Evolutionary conservation across 2,113 vertebrate species (phyloP).

Genomic region (Oryzias melastigma): DNA sequence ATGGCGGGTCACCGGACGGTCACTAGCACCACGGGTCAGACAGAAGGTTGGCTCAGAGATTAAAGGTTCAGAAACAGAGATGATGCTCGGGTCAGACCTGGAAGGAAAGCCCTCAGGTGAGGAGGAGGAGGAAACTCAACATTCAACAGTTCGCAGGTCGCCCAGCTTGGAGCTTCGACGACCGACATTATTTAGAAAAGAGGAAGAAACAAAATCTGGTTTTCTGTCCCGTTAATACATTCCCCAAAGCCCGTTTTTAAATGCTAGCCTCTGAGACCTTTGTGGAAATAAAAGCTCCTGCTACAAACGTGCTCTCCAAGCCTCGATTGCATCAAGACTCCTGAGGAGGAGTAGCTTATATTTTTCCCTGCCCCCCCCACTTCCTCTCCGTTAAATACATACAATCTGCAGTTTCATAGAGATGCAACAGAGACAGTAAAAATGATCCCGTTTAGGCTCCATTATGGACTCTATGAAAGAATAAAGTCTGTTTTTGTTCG

Average conservation of each 20-base stretch:
- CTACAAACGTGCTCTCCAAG: slow-evolving; percentile 75
- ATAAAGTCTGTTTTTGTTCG: slow-evolving; percentile 81
- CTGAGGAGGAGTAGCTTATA: slow-evolving; percentile 80
- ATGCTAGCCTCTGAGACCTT: slow-evolving; percentile 81
- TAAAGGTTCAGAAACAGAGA: slow-evolving; percentile 33
- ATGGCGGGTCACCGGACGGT: slow-evolving; percentile 90
- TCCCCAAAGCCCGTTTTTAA: slow-evolving; percentile 60
- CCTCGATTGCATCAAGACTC: slow-evolving; percentile 93
- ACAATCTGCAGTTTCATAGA: slow-evolving; percentile 87
- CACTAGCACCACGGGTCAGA: slow-evolving; percentile 94
- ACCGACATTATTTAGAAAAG: slow-evolving; percentile 77
- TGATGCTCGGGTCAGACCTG: slow-evolving; percentile 72
- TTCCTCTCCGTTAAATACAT: slow-evolving; percentile 87
- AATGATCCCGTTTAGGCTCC: slow-evolving; percentile 77
- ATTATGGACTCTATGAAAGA: slow-evolving; percentile 86
- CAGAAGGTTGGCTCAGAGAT: slow-evolving; percentile 63
- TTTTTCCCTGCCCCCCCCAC: slow-evolving; percentile 79
- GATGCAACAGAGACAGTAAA: slow-evolving; percentile 84
- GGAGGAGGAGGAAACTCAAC: slow-evolving; percentile 67
- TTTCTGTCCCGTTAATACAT: slow-evolving; percentile 87
- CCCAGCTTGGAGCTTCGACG: slow-evolving; percentile 15
- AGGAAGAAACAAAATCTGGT: slow-evolving; percentile 85
- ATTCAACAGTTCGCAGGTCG: slow-evolving; percentile 79
- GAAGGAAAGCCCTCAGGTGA: too few relatives aligned
- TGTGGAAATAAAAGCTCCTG: slow-evolving; percentile 73